These are phyloP conservation scores for Lampris megalopsis DNA, from an alignment of 2,113 vertebrate species.

Conservation along the genomic window DNA sequence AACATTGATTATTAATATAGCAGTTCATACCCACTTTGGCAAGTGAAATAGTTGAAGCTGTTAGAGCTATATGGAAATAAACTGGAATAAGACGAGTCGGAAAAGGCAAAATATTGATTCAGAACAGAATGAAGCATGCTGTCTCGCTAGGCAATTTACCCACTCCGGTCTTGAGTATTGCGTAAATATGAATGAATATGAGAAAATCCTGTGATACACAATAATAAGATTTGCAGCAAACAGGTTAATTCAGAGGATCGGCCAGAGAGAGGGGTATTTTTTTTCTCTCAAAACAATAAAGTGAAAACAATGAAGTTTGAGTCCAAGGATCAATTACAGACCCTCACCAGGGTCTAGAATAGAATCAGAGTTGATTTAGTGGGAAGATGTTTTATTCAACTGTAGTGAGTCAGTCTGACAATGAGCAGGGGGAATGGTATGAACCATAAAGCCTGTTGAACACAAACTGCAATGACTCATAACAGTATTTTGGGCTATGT, in stretches of 20 bases:
- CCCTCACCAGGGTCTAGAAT: slow-evolving; percentile 9
- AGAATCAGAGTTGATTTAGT: slow-evolving; percentile 25
- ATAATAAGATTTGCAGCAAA: slow-evolving; percentile 11
- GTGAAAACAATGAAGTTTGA: slow-evolving; percentile 16
- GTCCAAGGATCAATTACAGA: slow-evolving; percentile 15
- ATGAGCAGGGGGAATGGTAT: slow-evolving; percentile 25
- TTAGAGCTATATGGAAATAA: background rate
- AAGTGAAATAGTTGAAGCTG: slow-evolving; percentile 14
- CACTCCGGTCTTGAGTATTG: background rate
- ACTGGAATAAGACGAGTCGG: background rate
- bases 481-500: slow-evolving; percentile 10
- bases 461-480: slow-evolving; percentile 40
- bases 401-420: slow-evolving; percentile 52
- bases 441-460: slow-evolving; percentile 46
- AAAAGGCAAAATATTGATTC: background rate
- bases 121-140: slow-evolving; percentile 4
- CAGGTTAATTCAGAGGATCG: background rate
- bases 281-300: background rate
- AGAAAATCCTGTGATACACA: background rate
- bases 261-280: slow-evolving; percentile 10
- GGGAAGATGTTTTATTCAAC: slow-evolving; percentile 41
- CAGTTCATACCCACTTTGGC: slow-evolving; percentile 2
- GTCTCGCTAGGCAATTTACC: too few species aligned
- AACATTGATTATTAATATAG: background rate
- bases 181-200: slow-evolving; percentile 3